Percentiles rank a stretch among this genome's conserved stretches.
phyloP scores from a whole-genome alignment of 2,113 vertebrate genomes.

The Macrotus californicus region DNA sequence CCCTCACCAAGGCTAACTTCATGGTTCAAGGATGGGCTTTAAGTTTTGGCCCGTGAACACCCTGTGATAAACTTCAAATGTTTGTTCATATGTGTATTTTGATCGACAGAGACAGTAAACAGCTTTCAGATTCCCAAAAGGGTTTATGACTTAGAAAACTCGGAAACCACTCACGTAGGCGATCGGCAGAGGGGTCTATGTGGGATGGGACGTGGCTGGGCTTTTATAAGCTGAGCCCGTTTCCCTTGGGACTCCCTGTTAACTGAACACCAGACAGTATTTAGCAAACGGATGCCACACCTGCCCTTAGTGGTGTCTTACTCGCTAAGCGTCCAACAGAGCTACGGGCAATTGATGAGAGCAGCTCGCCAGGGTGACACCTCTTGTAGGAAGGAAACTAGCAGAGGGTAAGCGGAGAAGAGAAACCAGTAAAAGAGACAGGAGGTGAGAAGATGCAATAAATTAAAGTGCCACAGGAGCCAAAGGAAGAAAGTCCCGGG shows the following conservation, averaged over 20 bases:
- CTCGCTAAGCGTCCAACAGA: background rate
- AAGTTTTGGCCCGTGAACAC: background rate
- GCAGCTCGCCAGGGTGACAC: background rate
- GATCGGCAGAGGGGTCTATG: background rate
- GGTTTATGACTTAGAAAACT: background rate
- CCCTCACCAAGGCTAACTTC: background rate
- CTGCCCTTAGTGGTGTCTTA: background rate
- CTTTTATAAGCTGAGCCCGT: background rate
- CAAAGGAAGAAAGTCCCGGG: background rate
- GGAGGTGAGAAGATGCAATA: background rate
- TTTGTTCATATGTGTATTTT: background rate
- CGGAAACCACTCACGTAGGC: background rate
- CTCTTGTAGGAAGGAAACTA: background rate
- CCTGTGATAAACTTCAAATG: background rate
- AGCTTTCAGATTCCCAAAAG: background rate
- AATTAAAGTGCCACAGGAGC: background rate
- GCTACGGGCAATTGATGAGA: background rate
- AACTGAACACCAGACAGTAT: background rate
- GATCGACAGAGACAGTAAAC: background rate
- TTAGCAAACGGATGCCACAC: background rate
- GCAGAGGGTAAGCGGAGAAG: background rate
- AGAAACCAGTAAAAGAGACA: background rate
- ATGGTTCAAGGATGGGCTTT: background rate
- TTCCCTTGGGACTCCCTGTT: background rate
- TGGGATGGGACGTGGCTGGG: background rate